Base-by-base conservation (phyloP, 2,113 vertebrate species). In the Poicephalus gulielmi region DNA sequence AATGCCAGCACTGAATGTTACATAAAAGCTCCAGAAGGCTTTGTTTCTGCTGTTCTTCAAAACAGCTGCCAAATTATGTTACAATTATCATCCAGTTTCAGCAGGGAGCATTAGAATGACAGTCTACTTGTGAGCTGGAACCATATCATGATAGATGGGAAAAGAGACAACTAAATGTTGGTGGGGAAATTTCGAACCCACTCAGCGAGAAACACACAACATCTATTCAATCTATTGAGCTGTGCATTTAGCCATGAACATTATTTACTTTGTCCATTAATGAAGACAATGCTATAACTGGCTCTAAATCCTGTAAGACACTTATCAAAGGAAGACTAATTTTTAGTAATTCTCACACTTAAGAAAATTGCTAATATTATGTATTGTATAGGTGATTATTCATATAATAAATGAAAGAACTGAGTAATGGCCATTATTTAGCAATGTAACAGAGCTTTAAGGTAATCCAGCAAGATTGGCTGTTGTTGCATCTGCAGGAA, bases 21-120 rank as follows among this genome's bases (percentile, higher is more conserved):
- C 84, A 93, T 90, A 79, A 81, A 95, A 74, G 71, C 70, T 95
- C 75, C 83, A 96, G 67, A 74, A 92, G 60, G 46, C 69, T 96
- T 95, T 91, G 81, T 91, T 95, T 88, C 92, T 95, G 78, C 81
- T 79, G 23, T 50, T 95, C 60, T 93, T 93, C 15, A 1, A 62
- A 96, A 52, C 81, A 91, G 86, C 83, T 94, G 92, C 95, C 95
- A 95, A 83, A 92, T 64, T 66, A 15, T 53, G 57, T 86, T 75
- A 64, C 52, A 80, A 85, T 94, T 92, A 83, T 30, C 41, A 44
- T 69, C 57, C 12, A 2, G 23, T 82, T 94, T 80, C 83, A 86
- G 41, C 4, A 37, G 50, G 67, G 88, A 70, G 50, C 41, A 83
- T 76, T 90, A 49, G 55, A 92, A 59, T 19, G 30, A 59, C 60